Evolutionary conservation across 2,888 invertebrate species (phyloP), one percentile per base, ranked within the genome.

Genomic region (Amiota communis): DNA sequence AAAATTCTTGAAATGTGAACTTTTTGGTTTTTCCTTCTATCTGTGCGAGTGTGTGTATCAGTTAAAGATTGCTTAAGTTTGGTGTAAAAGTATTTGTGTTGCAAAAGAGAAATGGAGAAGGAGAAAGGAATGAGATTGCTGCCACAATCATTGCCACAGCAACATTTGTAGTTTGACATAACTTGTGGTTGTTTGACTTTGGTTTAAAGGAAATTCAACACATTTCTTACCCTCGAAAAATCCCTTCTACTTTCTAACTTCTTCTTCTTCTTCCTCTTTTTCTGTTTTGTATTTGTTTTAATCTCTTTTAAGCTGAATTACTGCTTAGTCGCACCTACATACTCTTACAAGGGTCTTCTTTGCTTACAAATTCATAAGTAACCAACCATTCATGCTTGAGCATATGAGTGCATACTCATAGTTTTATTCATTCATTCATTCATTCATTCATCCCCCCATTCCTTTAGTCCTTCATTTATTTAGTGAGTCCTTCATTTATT

Each of bases 1-100:
- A 12, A 65, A 59, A 59, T 65, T 65, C 20, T n/a, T 65, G 65
- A 65, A 65, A 65, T 65, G 65, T 65, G 65, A 65, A 65, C 65
- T 65, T 65, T 65, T 65, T 48, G 48, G 17, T 65, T 65, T 65
- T 47, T 47, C 47, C 65, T 11, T 1, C 23, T 23, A 13, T 63
- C 8, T n/a, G 53, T 65, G 64, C 48, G 15, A 15, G 46, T 47
- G n/a, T 64, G n/a, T 63, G 10, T n/a, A n/a, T n/a, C n/a, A n/a
- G n/a, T n/a, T 20, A 46, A 13, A n/a, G 47, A 15, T 9, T 48
- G 48, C 17, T 65, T 65, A 48, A 65, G 65, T 65, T 65, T 48
- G 8, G 13, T 47, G n/a, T 49, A 48, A 65, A 47, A 59, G 17
- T 17, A 15, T 11, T 59, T 11, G 20, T 11, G 65, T 65, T 59